Evolutionary conservation across 2,888 invertebrate genomes (phyloP).

Genomic region (Netelia virgata): DNA sequence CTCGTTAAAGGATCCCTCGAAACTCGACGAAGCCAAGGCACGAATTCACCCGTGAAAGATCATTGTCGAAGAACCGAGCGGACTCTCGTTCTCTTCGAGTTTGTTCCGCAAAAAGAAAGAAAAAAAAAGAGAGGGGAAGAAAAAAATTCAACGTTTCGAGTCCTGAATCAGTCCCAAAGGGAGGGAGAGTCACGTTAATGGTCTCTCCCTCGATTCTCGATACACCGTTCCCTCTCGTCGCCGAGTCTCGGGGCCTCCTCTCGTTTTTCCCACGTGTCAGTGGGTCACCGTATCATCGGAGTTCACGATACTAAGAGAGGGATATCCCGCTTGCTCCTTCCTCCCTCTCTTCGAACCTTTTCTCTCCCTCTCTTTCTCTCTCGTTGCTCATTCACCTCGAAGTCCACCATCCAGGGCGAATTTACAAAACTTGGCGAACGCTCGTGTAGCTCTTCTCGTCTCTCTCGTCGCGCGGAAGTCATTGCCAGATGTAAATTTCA

Average conservation of each 20-base stretch:
- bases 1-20: slow-evolving; percentile 60
- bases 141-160: slow-evolving; percentile 38
- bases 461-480: slow-evolving; percentile 62
- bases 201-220: slow-evolving; percentile 40
- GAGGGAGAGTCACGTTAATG: slow-evolving; percentile 69
- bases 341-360: slow-evolving; percentile 49
- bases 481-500: slow-evolving; percentile 76
- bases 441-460: slow-evolving; percentile 26
- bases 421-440: slow-evolving; percentile 31
- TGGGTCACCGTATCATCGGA: slow-evolving; percentile 73
- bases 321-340: slow-evolving; percentile 66
- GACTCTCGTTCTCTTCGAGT: slow-evolving; percentile 29
- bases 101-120: neutral
- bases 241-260: slow-evolving; percentile 41
- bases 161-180: slow-evolving; percentile 59
- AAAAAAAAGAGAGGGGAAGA: neutral
- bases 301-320: slow-evolving; percentile 66
- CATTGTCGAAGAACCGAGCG: slow-evolving; percentile 61
- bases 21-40: slow-evolving; percentile 35
- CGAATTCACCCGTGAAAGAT: slow-evolving; percentile 56
- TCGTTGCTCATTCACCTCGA: slow-evolving; percentile 32
- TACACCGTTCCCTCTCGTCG: slow-evolving; percentile 45
- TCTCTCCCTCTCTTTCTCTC: neutral
- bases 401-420: slow-evolving; percentile 20
- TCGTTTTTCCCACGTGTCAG: slow-evolving; percentile 69